Conservation (phyloP, 2,113 vertebrate species). For the Hylia prasina region DNA sequence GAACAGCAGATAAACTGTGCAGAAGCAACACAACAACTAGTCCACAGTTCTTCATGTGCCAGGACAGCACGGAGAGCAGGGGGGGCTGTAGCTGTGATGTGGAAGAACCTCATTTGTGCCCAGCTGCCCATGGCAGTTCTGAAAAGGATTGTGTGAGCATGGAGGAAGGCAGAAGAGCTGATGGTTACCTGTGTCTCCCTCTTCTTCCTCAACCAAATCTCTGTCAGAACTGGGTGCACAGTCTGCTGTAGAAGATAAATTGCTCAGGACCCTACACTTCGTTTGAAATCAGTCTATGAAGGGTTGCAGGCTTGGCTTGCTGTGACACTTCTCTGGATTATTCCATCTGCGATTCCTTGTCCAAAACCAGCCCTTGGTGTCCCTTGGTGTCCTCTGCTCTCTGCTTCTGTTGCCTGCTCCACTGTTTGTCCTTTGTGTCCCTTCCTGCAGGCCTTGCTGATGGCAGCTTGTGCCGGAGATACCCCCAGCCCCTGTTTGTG, state of each 20-base stretch:
- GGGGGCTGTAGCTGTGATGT: neutral
- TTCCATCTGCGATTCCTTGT: neutral
- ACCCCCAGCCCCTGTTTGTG: neutral
- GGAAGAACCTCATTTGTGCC: rapidly evolving
- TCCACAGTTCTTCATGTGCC: rapidly evolving
- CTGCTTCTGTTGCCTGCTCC: rapidly evolving
- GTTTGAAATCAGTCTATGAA: neutral
- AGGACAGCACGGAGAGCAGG: rapidly evolving
- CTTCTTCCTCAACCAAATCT: neutral
- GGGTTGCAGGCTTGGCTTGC: neutral
- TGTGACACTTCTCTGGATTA: neutral
- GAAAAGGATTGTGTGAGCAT: neutral
- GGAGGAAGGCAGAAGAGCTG: neutral
- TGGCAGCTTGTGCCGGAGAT: neutral
- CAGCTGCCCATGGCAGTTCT: neutral
- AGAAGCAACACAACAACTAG: neutral
- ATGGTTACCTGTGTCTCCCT: neutral
- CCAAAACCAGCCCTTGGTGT: neutral
- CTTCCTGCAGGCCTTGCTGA: neutral
- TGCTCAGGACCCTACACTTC: neutral
- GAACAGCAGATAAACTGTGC: neutral
- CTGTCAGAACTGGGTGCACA: neutral
- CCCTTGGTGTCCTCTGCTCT: neutral
- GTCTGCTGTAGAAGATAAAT: neutral
- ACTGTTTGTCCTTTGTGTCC: neutral